A percentile compares a stretch with the other conserved stretches of the same genome.
phyloP scores from a whole-genome alignment of 2,797 vertebrate genomes.

The Natrix natrix region DNA sequence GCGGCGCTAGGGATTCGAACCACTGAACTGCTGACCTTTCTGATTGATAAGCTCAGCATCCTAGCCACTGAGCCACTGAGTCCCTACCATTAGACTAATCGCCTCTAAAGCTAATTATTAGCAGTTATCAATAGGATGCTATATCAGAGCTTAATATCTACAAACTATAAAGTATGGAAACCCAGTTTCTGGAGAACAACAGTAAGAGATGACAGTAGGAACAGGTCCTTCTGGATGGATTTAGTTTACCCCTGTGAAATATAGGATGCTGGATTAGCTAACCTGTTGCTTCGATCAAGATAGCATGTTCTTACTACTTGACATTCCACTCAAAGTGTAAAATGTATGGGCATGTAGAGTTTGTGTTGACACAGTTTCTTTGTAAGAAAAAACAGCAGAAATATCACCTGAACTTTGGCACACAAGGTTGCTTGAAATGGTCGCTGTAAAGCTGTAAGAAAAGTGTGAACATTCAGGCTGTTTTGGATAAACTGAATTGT shows the following conservation, averaged over 20 bases:
- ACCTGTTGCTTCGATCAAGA: neutral
- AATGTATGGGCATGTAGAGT: neutral
- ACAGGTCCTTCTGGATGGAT: neutral
- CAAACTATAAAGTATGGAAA: neutral
- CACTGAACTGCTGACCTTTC: too few species aligned
- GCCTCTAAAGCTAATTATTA: neutral
- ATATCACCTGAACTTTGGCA: neutral
- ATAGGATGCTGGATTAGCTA: neutral
- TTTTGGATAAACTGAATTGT: neutral
- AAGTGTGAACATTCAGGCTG: neutral
- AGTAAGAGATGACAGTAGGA: neutral
- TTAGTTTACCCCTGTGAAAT: neutral
- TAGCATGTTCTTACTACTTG: neutral
- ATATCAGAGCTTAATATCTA: neutral
- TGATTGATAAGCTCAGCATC: too few species aligned
- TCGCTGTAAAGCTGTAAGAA: neutral
- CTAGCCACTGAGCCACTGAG: too few species aligned
- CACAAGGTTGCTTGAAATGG: neutral
- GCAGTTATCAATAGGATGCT: neutral
- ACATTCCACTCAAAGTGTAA: neutral
- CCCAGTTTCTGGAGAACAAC: too few species aligned
- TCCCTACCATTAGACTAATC: neutral
- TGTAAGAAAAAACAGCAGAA: neutral
- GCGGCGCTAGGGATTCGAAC: too few species aligned
- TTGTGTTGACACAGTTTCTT: neutral